Base-by-base conservation (phyloP, 2,113 vertebrate genomes). In the Rhineura floridana region DNA sequence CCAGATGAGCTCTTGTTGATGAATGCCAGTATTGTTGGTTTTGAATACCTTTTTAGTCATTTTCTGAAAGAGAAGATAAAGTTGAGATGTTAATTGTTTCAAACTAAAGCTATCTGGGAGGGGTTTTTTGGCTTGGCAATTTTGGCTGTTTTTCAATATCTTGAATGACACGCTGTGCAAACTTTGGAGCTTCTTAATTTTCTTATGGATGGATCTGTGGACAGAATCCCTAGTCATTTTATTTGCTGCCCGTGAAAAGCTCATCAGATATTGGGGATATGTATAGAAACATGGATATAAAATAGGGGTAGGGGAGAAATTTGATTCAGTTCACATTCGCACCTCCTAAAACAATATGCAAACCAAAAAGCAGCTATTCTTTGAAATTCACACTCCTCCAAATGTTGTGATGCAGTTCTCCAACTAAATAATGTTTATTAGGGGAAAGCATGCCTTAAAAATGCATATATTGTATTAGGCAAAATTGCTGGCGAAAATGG, bases 31-130 rank as follows among this genome's bases (percentile, higher is more conserved):
- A 93, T 95, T 97, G 93, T 95, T 94, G 79, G 50, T 86, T 91
- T 75, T 88, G 73, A 93, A 86, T 91, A 80, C 88, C 80, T 93
- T 95, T 81, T 87, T 89, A 85, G 19, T 87, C 90, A 69, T 90
- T 94, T 83, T 96, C 90, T 96, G 81, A 94, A 95, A 95, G 84
- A 85, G 86, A 93, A 94, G 83, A 93, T 88, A 87, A 93, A 95
- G 69, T 81, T 94, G 89, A 96, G 96, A 95, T 87, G 85, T 88
- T 95, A 91, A 94, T 94, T 80, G 62, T 94, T 95, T 96, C 87
- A 83, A 95, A 91, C 89, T 90, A 94, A 95, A 94, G 89, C 90
- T 94, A 59, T 90, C 92, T 92, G 88, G 82, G 67, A 95, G 89
- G 67, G 91, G 42, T 93, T 90, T 94, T 70, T 94, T 93, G 93